Conservation (phyloP, 2,888 invertebrate species). For the Drosophila pegasa region DNA sequence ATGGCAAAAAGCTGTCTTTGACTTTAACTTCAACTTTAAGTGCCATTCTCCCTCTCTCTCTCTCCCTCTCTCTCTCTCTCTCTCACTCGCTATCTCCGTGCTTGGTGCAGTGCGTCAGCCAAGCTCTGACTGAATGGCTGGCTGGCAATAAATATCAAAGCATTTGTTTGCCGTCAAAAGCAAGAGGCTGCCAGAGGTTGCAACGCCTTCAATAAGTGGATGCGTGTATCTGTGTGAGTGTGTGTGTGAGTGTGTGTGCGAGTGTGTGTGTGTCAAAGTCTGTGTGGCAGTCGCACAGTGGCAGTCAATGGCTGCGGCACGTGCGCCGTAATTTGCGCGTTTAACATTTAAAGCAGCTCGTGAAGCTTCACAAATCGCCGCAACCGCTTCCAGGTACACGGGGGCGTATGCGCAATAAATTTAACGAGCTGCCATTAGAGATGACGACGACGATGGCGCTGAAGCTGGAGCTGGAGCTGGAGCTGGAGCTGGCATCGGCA, state of each 20-base stretch:
- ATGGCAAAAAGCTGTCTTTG: background rate
- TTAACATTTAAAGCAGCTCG: constrained; percentile 78
- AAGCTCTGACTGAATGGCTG: constrained; percentile 32
- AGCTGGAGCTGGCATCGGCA: constrained; percentile 10
- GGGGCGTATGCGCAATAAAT: constrained; percentile 79
- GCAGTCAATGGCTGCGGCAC: constrained; percentile 64
- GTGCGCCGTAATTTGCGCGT: constrained; percentile 75
- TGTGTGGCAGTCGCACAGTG: constrained; percentile 29
- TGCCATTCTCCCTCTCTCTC: background rate
- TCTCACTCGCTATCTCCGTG: background rate
- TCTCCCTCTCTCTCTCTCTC: background rate
- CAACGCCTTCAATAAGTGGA: constrained; percentile 12
- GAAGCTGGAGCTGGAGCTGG: background rate
- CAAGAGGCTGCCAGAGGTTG: constrained; percentile 53
- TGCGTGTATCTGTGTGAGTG: constrained; percentile 3
- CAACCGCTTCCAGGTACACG: constrained; percentile 45
- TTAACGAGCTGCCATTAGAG: constrained; percentile 78
- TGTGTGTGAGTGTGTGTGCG: background rate
- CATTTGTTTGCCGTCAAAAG: constrained; percentile 75
- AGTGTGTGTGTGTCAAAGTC: constrained; percentile 24
- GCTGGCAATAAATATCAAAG: constrained; percentile 76
- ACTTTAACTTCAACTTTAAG: background rate
- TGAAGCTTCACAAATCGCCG: constrained; percentile 56
- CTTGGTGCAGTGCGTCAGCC: constrained; percentile 26
- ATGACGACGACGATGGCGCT: constrained; percentile 48